Evolutionary conservation across 2,113 vertebrate species (phyloP).

Genomic region (Taxidea taxus): DNA sequence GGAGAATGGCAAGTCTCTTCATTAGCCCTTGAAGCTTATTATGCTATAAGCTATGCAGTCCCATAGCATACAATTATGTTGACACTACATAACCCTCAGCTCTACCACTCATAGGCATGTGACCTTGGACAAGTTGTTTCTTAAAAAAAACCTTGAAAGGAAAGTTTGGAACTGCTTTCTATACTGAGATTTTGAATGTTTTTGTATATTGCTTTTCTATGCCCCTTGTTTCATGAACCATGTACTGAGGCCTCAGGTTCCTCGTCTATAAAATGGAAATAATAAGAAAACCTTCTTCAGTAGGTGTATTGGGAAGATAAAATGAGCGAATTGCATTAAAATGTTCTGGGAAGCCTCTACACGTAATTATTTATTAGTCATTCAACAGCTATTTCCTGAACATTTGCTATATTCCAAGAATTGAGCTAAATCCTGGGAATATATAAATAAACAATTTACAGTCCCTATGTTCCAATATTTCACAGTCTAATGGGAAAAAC

Average conservation of each 20-base stretch:
- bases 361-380: background rate
- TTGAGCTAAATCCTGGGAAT: conserved; percentile 6
- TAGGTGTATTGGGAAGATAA: background rate
- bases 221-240: background rate
- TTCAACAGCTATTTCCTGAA: conserved; percentile 19
- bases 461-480: conserved; percentile 1
- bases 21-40: background rate
- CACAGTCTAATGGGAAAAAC: background rate
- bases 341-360: background rate
- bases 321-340: background rate
- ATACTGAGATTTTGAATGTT: background rate
- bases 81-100: background rate
- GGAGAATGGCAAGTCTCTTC: background rate
- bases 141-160: background rate
- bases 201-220: background rate
- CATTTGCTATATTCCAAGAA: background rate
- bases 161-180: background rate
- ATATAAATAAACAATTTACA: conserved; percentile 27
- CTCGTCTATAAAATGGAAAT: background rate
- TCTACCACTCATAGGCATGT: background rate
- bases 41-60: background rate
- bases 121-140: background rate
- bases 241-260: background rate
- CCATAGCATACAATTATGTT: background rate
- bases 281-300: background rate